phyloP scores from a whole-genome alignment of 2,113 vertebrate genomes.

The Hippolais icterina region DNA sequence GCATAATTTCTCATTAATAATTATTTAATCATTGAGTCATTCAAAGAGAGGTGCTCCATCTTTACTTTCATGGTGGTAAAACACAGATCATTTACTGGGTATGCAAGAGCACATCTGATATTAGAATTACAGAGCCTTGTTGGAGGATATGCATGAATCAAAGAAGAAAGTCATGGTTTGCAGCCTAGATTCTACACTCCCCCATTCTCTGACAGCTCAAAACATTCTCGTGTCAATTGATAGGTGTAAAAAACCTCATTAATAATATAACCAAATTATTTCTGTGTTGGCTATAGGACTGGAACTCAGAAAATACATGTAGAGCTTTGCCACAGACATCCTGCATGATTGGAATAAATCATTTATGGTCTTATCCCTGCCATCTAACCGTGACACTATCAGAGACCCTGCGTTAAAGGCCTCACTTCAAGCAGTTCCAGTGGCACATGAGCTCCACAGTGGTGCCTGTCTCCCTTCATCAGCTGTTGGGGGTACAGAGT shows the following conservation, averaged over 20 bases:
- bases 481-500: neutral
- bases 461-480: neutral
- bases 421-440: neutral
- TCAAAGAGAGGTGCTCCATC: neutral
- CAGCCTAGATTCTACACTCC: neutral
- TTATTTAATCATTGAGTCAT: slow-evolving; percentile 2
- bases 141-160: neutral
- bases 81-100: neutral
- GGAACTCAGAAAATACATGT: neutral
- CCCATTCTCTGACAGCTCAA: neutral
- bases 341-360: neutral
- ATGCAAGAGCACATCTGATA: neutral
- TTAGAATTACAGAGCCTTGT: slow-evolving; percentile 11
- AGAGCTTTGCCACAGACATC: neutral
- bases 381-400: neutral
- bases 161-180: neutral
- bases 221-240: slow-evolving; percentile 13
- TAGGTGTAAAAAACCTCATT: neutral
- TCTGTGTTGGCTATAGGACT: neutral
- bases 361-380: neutral
- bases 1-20: slow-evolving; percentile 62
- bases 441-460: neutral
- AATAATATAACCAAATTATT: neutral
- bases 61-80: slow-evolving; percentile 22
- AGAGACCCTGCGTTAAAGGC: neutral